Conservation (phyloP, 2,888 invertebrate genomes). For the Synergus itoensis region DNA sequence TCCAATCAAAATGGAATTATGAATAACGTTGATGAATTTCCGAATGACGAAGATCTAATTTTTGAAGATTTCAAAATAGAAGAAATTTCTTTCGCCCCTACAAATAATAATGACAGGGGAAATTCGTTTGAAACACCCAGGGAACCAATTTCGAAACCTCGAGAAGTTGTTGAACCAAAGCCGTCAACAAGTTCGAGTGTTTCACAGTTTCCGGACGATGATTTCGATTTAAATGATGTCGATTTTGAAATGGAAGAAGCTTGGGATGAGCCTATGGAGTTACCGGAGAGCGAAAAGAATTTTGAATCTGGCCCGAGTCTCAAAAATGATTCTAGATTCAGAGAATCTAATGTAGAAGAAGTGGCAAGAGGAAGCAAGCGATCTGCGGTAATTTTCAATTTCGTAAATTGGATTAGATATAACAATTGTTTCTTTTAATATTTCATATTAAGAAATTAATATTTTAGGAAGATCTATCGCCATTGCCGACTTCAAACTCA, state of each 20-base stretch:
- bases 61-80: constrained; percentile 1
- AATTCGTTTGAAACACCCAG: neutral
- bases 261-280: neutral
- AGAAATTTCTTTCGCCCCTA: neutral
- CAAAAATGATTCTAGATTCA: neutral
- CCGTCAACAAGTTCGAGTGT: neutral
- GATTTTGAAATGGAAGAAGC: constrained; percentile 11
- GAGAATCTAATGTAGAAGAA: neutral
- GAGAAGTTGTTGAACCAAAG: neutral
- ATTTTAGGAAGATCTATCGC: constrained; percentile 11
- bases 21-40: neutral
- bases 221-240: constrained; percentile 50
- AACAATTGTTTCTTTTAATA: neutral
- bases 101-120: neutral
- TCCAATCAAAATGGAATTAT: neutral
- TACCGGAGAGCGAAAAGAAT: neutral
- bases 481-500: neutral
- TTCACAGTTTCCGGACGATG: constrained; percentile 45
- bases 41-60: constrained; percentile 10
- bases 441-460: neutral
- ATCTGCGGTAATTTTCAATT: constrained; percentile 41
- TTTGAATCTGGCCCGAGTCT: neutral
- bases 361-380: constrained; percentile 48
- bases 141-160: neutral
- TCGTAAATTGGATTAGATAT: too few relatives aligned